These are phyloP conservation scores for Echinops telfairi DNA, from an alignment of 2,113 vertebrate genomes.

Conservation along the genomic window DNA sequence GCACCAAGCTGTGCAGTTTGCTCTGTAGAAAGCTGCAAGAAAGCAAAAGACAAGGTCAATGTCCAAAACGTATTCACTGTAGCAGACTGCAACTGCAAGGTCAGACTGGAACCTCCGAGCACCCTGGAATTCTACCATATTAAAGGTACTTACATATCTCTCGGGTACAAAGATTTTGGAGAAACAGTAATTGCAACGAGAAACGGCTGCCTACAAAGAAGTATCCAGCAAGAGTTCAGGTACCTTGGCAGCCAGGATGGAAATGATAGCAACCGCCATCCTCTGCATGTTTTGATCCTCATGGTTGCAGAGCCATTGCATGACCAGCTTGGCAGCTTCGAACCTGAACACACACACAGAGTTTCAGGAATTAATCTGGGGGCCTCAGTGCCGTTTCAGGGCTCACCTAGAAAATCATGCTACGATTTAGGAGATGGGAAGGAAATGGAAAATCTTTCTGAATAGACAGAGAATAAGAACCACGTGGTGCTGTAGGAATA, in stretches of 20 bases:
- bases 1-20: conserved; percentile 98
- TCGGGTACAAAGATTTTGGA: background rate
- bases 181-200: background rate
- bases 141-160: background rate
- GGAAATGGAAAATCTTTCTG: conserved; percentile 40
- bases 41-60: conserved; percentile 73
- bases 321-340: conserved; percentile 98
- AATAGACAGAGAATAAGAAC: background rate
- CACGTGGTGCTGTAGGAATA: conserved; percentile 12
- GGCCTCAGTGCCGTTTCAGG: background rate
- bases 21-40: conserved; percentile 95
- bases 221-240: background rate
- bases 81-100: background rate
- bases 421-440: conserved; percentile 7
- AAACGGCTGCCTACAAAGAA: background rate
- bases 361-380: conserved; percentile 32
- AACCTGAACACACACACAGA: conserved; percentile 89
- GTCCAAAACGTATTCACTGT: background rate
- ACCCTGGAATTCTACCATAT: background rate
- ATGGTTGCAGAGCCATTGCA: conserved; percentile 99
- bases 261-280: conserved; percentile 99
- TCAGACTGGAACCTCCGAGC: conserved; percentile 40
- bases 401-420: background rate
- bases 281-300: conserved; percentile 99
- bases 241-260: conserved; percentile 99